phyloP scores from a whole-genome alignment of 1,140 invertebrate species.

The Drosophila busckii region DNA sequence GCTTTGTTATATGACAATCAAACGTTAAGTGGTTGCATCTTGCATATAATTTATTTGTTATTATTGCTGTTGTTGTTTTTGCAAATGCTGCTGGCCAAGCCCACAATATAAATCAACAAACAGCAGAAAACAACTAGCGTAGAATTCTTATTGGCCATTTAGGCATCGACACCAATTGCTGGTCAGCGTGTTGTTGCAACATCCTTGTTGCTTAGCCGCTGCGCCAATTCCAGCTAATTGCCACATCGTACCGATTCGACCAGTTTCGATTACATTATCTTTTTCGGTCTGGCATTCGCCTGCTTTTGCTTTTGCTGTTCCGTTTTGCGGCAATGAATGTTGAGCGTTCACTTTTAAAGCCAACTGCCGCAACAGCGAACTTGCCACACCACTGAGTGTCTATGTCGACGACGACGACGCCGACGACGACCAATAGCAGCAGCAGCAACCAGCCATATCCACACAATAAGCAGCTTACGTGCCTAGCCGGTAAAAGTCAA shows the following conservation, averaged over 20 bases:
- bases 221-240: constrained; percentile 54
- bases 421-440: not conserved
- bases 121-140: constrained; percentile 40
- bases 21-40: constrained; percentile 53
- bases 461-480: constrained; percentile 19
- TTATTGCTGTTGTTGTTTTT: constrained; percentile 6
- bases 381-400: constrained; percentile 69
- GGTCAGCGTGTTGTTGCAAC: constrained; percentile 18
- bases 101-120: constrained; percentile 10
- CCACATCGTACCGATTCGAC: constrained; percentile 62
- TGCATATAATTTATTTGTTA: constrained; percentile 48
- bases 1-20: constrained; percentile 34
- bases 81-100: constrained; percentile 6
- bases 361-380: constrained; percentile 52
- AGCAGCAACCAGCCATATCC: not conserved
- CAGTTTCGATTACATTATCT: constrained; percentile 76
- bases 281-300: constrained; percentile 52
- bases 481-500: constrained; percentile 56
- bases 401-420: constrained; percentile 48
- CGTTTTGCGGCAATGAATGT: constrained; percentile 74
- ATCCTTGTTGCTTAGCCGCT: constrained; percentile 22
- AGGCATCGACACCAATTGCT: not conserved
- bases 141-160: constrained; percentile 54
- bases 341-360: constrained; percentile 63
- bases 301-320: constrained; percentile 23